Conservation (phyloP, 2,888 invertebrate species). For the Tetragnatha montana region DNA sequence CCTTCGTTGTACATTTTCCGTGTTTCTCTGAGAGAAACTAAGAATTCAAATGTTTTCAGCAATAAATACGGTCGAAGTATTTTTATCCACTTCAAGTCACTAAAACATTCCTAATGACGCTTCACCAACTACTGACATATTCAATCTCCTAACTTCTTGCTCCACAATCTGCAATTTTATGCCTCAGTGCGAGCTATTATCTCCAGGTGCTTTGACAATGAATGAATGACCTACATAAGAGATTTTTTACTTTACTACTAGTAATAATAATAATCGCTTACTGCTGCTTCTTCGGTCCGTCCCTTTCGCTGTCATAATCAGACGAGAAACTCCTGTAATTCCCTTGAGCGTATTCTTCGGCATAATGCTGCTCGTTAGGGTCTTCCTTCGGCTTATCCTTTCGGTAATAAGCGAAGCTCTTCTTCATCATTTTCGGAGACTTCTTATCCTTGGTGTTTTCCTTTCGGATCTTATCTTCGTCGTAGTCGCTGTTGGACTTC, state of each 20-base stretch:
- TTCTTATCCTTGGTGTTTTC: slow-evolving; percentile 36
- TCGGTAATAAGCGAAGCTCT: slow-evolving; percentile 67
- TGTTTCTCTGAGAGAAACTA: no score
- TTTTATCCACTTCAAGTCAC: no score
- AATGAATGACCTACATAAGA: not conserved
- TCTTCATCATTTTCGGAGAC: slow-evolving; percentile 64
- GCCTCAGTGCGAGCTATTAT: not conserved
- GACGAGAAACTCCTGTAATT: slow-evolving; percentile 68
- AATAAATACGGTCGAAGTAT: no score
- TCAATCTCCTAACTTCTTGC: not conserved
- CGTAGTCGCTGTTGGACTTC: not conserved
- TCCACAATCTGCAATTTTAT: no score
- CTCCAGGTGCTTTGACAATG: not conserved
- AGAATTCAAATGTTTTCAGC: no score
- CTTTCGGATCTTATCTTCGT: slow-evolving; percentile 21
- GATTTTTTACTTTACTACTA: not conserved
- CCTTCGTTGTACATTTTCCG: no score
- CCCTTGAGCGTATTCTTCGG: slow-evolving; percentile 69
- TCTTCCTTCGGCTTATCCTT: slow-evolving; percentile 66
- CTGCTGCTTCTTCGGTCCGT: slow-evolving; percentile 53
- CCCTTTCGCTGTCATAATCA: slow-evolving; percentile 68
- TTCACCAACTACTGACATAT: no score
- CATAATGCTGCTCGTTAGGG: slow-evolving; percentile 65
- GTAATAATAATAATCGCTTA: not conserved
- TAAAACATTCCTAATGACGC: no score